Evolutionary conservation across 2,113 vertebrate genomes (phyloP).

Genomic region (Macquaria ambigua): DNA sequence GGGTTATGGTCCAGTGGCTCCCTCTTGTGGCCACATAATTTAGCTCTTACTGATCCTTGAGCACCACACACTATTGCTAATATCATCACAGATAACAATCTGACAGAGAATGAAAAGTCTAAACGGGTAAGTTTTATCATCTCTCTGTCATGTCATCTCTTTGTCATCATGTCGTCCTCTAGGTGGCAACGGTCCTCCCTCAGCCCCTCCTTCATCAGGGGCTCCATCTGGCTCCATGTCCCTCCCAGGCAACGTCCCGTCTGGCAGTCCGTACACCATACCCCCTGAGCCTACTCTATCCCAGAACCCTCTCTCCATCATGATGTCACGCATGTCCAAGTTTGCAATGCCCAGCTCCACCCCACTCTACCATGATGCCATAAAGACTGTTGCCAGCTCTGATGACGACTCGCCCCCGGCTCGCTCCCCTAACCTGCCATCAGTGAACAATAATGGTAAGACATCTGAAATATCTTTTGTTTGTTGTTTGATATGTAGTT

Average conservation of each 20-base stretch:
- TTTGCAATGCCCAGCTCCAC: slow-evolving; percentile 99
- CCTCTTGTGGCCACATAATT: slow-evolving; percentile 72
- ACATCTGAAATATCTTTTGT: background rate
- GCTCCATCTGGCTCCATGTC: slow-evolving; percentile 85
- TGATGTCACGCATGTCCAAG: slow-evolving; percentile 99
- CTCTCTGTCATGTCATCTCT: slow-evolving; percentile 15
- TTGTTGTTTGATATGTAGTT: slow-evolving; percentile 25
- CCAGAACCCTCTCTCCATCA: slow-evolving; percentile 98
- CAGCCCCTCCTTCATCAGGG: slow-evolving; percentile 89
- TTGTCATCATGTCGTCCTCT: slow-evolving; percentile 16
- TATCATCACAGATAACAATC: background rate
- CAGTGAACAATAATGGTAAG: slow-evolving; percentile 94
- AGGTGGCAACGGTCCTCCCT: slow-evolving; percentile 94
- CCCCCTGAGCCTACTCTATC: slow-evolving; percentile 97
- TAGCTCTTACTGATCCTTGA: background rate
- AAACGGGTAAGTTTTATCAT: background rate
- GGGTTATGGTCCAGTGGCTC: slow-evolving; percentile 65
- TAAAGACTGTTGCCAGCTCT: slow-evolving; percentile 99
- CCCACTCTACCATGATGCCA: slow-evolving; percentile 98
- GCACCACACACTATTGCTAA: slow-evolving; percentile 5
- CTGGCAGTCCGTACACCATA: slow-evolving; percentile 96
- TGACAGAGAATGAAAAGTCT: background rate
- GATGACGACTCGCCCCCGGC: slow-evolving; percentile 98
- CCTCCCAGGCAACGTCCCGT: slow-evolving; percentile 87
- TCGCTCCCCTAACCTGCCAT: slow-evolving; percentile 96